Evolutionary conservation across 2,888 invertebrate species (phyloP), one percentile per base, ranked within the genome.

Genomic region (Lepidochrysops patricia): DNA sequence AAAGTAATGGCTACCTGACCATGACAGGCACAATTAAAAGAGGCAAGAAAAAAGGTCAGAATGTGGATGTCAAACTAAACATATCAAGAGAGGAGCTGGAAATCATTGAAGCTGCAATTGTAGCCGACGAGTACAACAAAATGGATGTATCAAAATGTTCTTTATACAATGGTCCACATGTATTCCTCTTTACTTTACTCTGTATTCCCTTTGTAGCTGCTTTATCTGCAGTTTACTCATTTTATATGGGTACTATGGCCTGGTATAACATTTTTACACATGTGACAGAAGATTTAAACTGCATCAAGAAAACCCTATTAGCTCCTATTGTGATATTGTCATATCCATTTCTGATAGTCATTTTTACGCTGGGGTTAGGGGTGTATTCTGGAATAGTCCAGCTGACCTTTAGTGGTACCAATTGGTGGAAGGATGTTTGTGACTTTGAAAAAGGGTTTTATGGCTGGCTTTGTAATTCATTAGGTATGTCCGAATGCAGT

Each of bases 371-470:
- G 60, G 92, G 92, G 0, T 74, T 95, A 15, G 94, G 93, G 0
- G 57, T 94, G 32, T 94, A 93, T 77, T 92, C 93, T 50, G 93
- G 93, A 0, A 79, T 93, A 60, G 90, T 91, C 5, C 94, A 95
- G 76, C 76, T 95, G 12, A 94, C 94, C 1, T 91, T 94, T 76
- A 92, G 91, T 70, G 91, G 91, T 62, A 89, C 90, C 32, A 91
- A 91, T 66, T 95, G 94, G 94, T 88, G 91, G 74, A 92, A 92
- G 69, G 93, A 94, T 79, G 91, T 94, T 2, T 90, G 91, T 61
- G 94, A 95, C 77, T 91, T 93, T 72, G 95, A 95, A 70, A 95
- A 95, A 77, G 94, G 94, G 0, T 94, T 94, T 80, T 95, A 93
- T 68, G 94, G 94, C 4, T 94, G 94, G 94, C 79, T 94, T 15